Percentiles rank a stretch among this genome's conserved stretches.
Conservation (phyloP, 2,797 vertebrate genomes). For the Paguma larvata region DNA sequence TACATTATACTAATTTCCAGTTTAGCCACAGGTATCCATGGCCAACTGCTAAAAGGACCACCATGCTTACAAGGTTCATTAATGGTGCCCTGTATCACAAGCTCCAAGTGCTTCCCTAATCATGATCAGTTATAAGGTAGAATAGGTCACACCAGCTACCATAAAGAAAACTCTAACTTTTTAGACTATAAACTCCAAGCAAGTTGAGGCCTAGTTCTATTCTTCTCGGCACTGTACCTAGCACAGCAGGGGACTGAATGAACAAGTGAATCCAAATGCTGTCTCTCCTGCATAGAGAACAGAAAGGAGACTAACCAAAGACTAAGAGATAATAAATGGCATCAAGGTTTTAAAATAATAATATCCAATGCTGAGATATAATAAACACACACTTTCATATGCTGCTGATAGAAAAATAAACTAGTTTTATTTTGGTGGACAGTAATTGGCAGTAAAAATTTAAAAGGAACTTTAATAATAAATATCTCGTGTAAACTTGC, state of each 20-base stretch:
- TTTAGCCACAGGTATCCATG: not conserved
- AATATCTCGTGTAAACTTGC: not conserved
- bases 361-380: not conserved
- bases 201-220: not conserved
- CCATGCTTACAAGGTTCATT: not conserved
- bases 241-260: not conserved
- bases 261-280: not conserved
- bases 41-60: not conserved
- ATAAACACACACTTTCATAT: not conserved
- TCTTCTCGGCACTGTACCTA: not conserved
- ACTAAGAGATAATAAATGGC: not conserved
- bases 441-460: not conserved
- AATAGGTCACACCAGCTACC: not conserved
- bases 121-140: not conserved
- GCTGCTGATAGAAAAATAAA: not conserved
- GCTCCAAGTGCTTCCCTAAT: not conserved
- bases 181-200: not conserved
- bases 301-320: not conserved
- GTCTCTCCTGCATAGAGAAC: not conserved
- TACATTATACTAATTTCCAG: constrained; percentile 1
- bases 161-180: not conserved
- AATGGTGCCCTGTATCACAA: not conserved
- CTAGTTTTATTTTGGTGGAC: not conserved
- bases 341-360: not conserved
- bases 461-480: not conserved